Evolutionary conservation across 37 sponge, comb jelly and placozoan species (phyloP), one percentile per base, ranked within the genome.

Genomic region (Chondrilla cf. caribensis): DNA sequence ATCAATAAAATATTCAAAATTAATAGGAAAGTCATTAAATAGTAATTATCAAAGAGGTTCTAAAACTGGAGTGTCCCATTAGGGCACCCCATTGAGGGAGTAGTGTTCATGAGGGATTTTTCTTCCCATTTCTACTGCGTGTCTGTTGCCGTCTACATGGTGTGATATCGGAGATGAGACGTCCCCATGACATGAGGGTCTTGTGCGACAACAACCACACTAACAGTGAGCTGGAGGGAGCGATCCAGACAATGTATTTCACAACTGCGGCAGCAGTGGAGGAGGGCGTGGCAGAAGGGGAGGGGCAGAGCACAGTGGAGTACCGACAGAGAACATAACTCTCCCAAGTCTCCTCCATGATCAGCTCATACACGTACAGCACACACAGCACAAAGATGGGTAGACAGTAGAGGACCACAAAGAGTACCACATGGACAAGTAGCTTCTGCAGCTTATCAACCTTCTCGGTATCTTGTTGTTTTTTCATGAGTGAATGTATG

Each of bases 181-280:
- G 85, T 17, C 83, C 37, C 91, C 95, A 94, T 7, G 95, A 82
- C 8, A 58, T 11, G 38, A 94, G n/a, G 5, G 95, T 94, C 87
- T 94, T 94, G 64, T 57, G 44, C 0, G 95, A 88, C 28, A 91
- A 2, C 17, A 94, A 72, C 95, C 95, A 94, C 17, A 83, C 68
- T 39, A 87, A 83, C 67, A 88, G 86, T 58, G 42, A 79, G 7
- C 90, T 86, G 8, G 91, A 91, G 22, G 91, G 77, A 0, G 68
- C 24, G 62, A 90, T 82, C 54, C 86, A 60, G 82, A 88, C 77
- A 25, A 94, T 37, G 76, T 91, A 91, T 28, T 83, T 82, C 41
- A 94, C 25, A 37, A 85, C 19, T 26, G 83, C 85, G 17, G 89
- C 95, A 80, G 90, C 78, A 31, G 22, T 29, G 0, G 86, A 88